Percentiles rank a stretch among this genome's conserved stretches.
phyloP scores from a whole-genome alignment of 2,888 invertebrate genomes.

The Ramazzottius varieornatus region DNA sequence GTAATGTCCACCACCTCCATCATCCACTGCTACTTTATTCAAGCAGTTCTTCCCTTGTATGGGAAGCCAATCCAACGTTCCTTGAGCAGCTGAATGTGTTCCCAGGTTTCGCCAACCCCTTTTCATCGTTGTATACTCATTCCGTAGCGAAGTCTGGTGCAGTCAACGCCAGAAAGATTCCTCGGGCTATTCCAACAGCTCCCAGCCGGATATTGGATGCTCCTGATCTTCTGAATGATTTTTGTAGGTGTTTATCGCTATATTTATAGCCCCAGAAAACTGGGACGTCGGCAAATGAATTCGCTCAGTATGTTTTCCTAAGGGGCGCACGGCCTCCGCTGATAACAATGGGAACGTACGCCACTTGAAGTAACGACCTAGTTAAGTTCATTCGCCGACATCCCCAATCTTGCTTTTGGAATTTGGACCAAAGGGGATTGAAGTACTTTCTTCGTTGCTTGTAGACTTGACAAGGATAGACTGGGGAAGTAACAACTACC shows the following conservation, averaged over 20 bases:
- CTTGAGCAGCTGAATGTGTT: too few species aligned
- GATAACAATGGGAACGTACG: too few species aligned
- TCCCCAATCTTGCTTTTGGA: too few species aligned
- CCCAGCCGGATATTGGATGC: slow-evolving; percentile 3
- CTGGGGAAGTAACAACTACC: background rate
- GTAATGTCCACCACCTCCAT: too few species aligned
- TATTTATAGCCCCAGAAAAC: too few species aligned
- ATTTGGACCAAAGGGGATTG: too few species aligned
- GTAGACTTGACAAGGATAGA: background rate
- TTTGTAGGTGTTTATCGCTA: background rate
- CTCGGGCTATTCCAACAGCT: background rate
- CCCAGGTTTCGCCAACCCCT: background rate
- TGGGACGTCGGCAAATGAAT: too few species aligned
- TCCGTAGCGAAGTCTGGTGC: background rate
- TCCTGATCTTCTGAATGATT: background rate
- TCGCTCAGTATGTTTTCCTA: too few species aligned
- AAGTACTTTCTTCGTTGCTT: too few species aligned
- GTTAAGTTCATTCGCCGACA: too few species aligned
- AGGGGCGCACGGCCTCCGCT: background rate
- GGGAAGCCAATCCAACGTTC: background rate
- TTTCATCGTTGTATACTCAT: background rate
- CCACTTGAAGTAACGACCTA: too few species aligned
- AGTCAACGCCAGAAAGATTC: background rate
- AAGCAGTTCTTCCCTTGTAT: background rate
- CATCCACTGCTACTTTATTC: background rate